phyloP scores from a whole-genome alignment of 2,888 invertebrate genomes.

The Podotricha telesiphe region DNA sequence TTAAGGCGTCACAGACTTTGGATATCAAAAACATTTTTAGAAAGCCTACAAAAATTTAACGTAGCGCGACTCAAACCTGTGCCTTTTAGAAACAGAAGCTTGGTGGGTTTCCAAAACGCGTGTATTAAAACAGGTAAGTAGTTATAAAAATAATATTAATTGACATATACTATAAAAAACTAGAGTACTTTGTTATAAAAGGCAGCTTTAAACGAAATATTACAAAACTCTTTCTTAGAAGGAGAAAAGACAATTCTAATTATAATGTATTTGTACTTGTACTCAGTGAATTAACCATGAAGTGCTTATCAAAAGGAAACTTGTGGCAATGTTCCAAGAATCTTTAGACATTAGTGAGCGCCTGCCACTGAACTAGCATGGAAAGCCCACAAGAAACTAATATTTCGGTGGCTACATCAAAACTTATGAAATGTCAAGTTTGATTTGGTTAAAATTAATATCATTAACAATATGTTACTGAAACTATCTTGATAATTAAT shows the following conservation, averaged over 20 bases:
- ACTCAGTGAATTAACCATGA: conserved; percentile 20
- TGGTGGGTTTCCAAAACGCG: too few species aligned
- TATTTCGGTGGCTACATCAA: conserved; percentile 5
- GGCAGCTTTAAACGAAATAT: too few species aligned
- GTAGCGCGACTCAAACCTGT: too few species aligned
- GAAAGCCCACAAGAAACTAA: conserved; percentile 7
- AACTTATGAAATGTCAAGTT: conserved; percentile 11
- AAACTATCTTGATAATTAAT: conserved; percentile 1
- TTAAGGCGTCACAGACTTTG: too few species aligned
- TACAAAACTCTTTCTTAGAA: too few species aligned
- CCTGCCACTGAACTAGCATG: conserved; percentile 23
- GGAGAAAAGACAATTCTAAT: not conserved
- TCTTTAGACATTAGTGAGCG: conserved; percentile 22
- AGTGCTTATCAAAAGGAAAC: conserved; percentile 28
- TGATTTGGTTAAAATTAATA: conserved; percentile 13
- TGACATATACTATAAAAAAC: too few species aligned
- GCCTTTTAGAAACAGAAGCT: too few species aligned
- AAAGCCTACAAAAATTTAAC: too few species aligned
- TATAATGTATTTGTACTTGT: not conserved
- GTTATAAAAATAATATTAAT: too few species aligned
- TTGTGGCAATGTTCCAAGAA: conserved; percentile 27
- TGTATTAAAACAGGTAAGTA: too few species aligned
- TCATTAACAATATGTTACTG: not conserved
- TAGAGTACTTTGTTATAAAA: too few species aligned
- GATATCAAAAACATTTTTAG: too few species aligned